Conservation (phyloP, 2,113 vertebrate genomes). For the Rhinopithecus roxellana region DNA sequence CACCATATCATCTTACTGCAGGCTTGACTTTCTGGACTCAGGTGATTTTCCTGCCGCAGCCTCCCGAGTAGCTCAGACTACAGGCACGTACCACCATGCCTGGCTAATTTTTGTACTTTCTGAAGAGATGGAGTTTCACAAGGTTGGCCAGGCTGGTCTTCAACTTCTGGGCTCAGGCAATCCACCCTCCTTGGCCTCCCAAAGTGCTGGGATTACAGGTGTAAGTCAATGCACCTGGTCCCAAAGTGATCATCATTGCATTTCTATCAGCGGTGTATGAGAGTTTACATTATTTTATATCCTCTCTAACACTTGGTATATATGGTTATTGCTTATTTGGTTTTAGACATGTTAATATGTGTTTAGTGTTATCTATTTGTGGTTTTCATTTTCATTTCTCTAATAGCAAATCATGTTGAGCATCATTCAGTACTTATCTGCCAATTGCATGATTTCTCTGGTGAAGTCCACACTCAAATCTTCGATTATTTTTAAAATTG, state of each 20-base stretch:
- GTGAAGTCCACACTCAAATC: not conserved
- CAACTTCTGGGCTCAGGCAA: too few species aligned
- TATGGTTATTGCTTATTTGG: not conserved
- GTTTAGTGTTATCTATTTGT: not conserved
- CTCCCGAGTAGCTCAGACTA: too few species aligned
- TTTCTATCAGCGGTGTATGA: not conserved
- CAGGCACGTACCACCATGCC: too few species aligned
- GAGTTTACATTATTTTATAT: not conserved
- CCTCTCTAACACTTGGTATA: not conserved
- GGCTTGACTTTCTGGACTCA: too few species aligned
- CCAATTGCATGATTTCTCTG: not conserved
- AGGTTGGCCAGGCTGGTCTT: too few species aligned
- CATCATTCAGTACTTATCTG: not conserved
- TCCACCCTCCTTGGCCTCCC: too few species aligned
- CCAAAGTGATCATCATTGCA: not conserved
- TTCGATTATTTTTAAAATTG: not conserved
- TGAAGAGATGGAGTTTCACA: too few species aligned
- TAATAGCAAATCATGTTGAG: not conserved
- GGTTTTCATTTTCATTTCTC: not conserved
- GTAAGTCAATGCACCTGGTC: too few species aligned
- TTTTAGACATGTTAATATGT: not conserved
- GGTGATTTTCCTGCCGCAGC: too few species aligned
- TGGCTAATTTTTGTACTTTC: too few species aligned
- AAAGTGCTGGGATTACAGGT: too few species aligned
- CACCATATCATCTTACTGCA: too few species aligned